Evolutionary conservation across 2,888 invertebrate species (phyloP), one percentile per base, ranked within the genome.

Genomic region (Tipula unca): DNA sequence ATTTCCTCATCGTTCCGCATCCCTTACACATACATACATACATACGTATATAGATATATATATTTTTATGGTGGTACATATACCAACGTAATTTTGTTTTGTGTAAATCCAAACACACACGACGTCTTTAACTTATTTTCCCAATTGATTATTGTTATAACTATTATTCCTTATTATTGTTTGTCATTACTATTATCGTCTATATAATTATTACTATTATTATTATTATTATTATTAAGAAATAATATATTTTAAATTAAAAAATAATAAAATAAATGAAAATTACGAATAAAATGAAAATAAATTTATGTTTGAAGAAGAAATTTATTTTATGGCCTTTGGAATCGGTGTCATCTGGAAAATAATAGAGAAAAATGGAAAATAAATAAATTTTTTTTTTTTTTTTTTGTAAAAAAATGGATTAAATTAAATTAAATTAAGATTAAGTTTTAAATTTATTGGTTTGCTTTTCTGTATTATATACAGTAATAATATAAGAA

Each of bases 261-360:
- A 69, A 69, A 25, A 69, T 69, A 69, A 69, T 69, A 20, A 69
- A 25, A 69, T 69, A 69, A 69, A 69, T 69, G 13, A 69, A 69
- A 25, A 69, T 69, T 69, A 69, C 69, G 69, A 69, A 69, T 69
- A 69, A 69, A 25, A 69, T 69, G 25, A 69, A 69, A 69, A 69
- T 69, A 69, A 69, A 69, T 69, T 69, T 69, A 69, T 69, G 69
- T 69, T 25, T 69, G 25, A 69, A 69, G 69, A 69, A 69, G 69
- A 69, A 69, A 25, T 69, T 20, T 69, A 69, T 69, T 69, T 69
- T 69, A 69, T 69, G 69, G 69, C 69, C 69, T 69, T 69, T 69
- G 69, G 69, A 69, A 69, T 69, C 69, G 69, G 69, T 69, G 69
- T 69, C 69, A 69, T 69, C 69, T 69, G 69, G 69, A 69, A 69